phyloP scores from a whole-genome alignment of 2,797 vertebrate genomes.

The Taenioides sp. region DNA sequence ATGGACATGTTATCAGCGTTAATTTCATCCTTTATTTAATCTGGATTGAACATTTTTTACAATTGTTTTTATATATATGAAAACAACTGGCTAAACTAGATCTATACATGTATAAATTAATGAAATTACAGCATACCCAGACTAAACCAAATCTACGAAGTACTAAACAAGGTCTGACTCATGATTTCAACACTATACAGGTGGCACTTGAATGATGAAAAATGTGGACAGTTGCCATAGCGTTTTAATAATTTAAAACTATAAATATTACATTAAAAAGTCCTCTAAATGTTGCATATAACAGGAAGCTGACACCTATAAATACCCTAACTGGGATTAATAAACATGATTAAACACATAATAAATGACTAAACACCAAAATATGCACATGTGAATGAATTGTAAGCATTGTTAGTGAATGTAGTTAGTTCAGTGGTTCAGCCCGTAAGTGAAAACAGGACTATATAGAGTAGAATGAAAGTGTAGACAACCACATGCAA shows the following conservation, averaged over 20 bases:
- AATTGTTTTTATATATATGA: not conserved
- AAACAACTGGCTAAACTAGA: not conserved
- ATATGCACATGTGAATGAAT: conserved; percentile 43
- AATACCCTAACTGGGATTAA: not conserved
- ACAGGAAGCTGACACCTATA: too few species aligned
- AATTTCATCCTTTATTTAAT: conserved; percentile 21
- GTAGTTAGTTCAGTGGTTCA: conserved; percentile 68
- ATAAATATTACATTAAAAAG: too few species aligned
- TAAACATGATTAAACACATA: not conserved
- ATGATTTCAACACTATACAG: not conserved
- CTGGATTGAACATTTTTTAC: too few species aligned
- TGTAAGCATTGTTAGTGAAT: conserved; percentile 60
- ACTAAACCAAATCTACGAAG: not conserved
- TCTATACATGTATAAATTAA: too few species aligned
- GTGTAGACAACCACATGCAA: conserved; percentile 56
- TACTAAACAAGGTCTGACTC: not conserved
- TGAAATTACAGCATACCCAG: not conserved
- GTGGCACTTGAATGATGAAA: too few species aligned
- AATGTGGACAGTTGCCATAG: too few species aligned
- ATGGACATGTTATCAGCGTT: conserved; percentile 26
- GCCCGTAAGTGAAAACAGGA: conserved; percentile 68
- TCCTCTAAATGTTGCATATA: too few species aligned
- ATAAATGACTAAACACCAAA: conserved; percentile 26
- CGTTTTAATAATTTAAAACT: too few species aligned
- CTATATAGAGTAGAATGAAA: conserved; percentile 57